Conservation (phyloP, 2,797 vertebrate genomes). For the Phoebastria nigripes region DNA sequence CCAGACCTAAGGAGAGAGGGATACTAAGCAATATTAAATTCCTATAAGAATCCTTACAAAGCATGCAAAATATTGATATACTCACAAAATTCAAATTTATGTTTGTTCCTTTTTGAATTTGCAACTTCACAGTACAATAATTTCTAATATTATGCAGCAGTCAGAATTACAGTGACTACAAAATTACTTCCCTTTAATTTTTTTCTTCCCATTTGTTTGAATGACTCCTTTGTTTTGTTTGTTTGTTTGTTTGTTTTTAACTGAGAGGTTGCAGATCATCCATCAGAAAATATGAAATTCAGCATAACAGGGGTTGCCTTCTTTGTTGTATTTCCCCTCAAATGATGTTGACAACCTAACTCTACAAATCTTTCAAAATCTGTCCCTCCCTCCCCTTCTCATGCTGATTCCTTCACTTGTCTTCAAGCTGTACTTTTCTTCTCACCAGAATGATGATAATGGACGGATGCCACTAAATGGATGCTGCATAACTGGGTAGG, state of each 20-base stretch:
- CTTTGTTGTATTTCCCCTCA: background rate
- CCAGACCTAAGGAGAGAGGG: conserved; percentile 50
- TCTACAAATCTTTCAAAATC: background rate
- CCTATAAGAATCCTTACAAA: conserved; percentile 61
- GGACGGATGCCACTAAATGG: background rate
- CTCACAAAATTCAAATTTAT: conserved; percentile 54
- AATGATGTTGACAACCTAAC: background rate
- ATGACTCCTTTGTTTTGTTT: background rate
- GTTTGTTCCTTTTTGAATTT: background rate
- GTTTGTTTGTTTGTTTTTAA: background rate
- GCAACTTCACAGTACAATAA: conserved; percentile 6
- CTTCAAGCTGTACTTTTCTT: background rate
- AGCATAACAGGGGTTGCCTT: background rate
- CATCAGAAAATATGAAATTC: background rate
- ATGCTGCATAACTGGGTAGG: background rate
- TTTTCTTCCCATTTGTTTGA: background rate
- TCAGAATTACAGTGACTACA: conserved; percentile 8
- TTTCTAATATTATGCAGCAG: conserved; percentile 18
- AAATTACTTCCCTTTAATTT: background rate
- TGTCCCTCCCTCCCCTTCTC: background rate
- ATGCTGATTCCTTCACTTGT: background rate
- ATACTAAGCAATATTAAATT: conserved; percentile 61
- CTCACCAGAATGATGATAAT: background rate
- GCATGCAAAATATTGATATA: conserved; percentile 64
- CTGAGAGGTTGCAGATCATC: background rate